Conservation (phyloP, 2,113 vertebrate species). For the Limanda limanda region DNA sequence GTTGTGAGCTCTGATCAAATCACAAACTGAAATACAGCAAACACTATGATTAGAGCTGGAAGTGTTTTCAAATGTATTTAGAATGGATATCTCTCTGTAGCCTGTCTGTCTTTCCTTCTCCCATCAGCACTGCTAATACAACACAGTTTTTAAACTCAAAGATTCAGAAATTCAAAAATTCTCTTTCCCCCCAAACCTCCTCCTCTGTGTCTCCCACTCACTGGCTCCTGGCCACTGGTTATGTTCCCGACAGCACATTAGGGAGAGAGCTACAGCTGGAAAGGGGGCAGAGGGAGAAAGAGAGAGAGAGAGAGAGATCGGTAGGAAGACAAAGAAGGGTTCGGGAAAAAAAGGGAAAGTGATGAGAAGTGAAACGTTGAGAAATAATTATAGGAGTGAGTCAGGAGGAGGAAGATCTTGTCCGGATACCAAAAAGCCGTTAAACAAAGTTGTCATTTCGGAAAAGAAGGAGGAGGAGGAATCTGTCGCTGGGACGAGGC, state of each 20-base stretch:
- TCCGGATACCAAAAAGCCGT: conserved; percentile 22
- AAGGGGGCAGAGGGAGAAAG: no score
- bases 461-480: conserved; percentile 42
- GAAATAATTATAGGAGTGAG: conserved; percentile 25
- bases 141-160: conserved; percentile 13
- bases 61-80: not conserved
- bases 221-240: conserved; percentile 42
- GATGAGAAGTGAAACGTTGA: conserved; percentile 25
- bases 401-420: conserved; percentile 32
- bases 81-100: not conserved
- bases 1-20: not conserved
- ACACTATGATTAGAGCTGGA: no score
- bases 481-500: conserved; percentile 51
- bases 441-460: conserved; percentile 67
- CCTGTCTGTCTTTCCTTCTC: not conserved
- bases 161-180: conserved; percentile 22
- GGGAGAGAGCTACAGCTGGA: no score
- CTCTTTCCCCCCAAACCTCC: not conserved
- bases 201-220: conserved; percentile 29
- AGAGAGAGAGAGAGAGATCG: not conserved
- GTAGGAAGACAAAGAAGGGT: conserved; percentile 24
- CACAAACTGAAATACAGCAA: not conserved
- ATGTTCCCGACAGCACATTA: conserved; percentile 36
- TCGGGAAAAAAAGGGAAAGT: not conserved
- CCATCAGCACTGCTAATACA: no score